Conservation (phyloP, 2,888 invertebrate genomes). For the Apoda limacodes region DNA sequence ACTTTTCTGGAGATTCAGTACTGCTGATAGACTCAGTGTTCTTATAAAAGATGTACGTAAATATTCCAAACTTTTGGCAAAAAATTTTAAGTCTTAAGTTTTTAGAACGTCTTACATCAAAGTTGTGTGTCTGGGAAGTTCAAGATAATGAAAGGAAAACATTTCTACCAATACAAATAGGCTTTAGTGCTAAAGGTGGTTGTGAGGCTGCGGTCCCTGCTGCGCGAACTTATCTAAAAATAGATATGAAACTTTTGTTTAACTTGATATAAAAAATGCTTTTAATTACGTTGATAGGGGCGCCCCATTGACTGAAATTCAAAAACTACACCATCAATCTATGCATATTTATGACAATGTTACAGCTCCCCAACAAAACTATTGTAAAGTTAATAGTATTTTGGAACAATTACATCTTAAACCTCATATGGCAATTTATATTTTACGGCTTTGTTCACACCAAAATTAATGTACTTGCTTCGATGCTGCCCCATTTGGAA, state of each 20-base stretch:
- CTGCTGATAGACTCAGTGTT: constrained; percentile 8
- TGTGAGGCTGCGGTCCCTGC: constrained; percentile 6
- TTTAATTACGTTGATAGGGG: not conserved
- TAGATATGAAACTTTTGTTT: constrained; percentile 1
- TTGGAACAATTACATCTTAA: constrained; percentile 1
- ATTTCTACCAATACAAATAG: constrained; percentile 1
- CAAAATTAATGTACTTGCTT: not conserved
- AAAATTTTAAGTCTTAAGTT: too few species aligned
- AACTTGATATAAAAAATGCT: constrained; percentile 5
- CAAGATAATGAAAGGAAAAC: not conserved
- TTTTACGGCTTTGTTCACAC: constrained; percentile 1
- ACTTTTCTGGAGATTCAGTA: constrained; percentile 6
- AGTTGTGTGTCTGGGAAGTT: not conserved
- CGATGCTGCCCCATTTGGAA: constrained; percentile 1
- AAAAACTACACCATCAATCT: not conserved
- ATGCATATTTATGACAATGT: not conserved
- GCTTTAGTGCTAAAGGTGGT: constrained; percentile 2
- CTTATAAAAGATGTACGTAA: constrained; percentile 5
- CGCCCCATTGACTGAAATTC: not conserved
- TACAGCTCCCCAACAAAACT: not conserved
- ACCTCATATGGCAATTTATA: too few species aligned
- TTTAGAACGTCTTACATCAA: not conserved
- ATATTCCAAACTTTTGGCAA: not conserved
- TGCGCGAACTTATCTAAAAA: not conserved
- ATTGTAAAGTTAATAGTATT: not conserved